Base-by-base conservation (phyloP, 2,113 vertebrate genomes). In the Petrocephalus microphthalmus region DNA sequence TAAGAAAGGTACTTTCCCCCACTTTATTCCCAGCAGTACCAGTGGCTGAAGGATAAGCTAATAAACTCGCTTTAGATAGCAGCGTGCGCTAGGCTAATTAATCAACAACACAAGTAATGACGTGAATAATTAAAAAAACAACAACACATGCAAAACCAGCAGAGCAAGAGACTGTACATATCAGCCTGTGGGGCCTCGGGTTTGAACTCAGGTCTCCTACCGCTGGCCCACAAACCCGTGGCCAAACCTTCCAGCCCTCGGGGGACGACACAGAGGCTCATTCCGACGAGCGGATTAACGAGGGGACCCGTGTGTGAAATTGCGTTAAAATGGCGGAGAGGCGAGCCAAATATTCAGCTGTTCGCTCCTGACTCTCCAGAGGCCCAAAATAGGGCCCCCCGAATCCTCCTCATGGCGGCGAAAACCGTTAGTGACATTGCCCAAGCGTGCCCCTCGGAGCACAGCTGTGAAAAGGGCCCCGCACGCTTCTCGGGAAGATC, bases 401-500 rank as follows among this genome's bases (percentile, higher is more conserved):
- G 57, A 60, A 53, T 22, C 33, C 52, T 52, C 53, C 37, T 22
- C 56, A 64, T 25, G 13, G 81, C 93, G 95, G 95, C 8, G 4
- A 49, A 86, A 64, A 25, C 56, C 56, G 45, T 86, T 94, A 93
- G 95, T 94, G 94, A 94, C 92, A 94, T 90, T 93, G 93, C 91
- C 94, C 93, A 47, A 22, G 91, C 91, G 92, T 94, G 93, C 93
- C 93, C 93, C 93, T 92, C 92, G 94, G 95, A 94, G 94, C 94
- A 93, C 93, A 94, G 93, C 93, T 92, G 93, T 94, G 93, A 94
- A 95, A 95, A 53, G 20, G 94, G 92, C 25, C 1, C 93, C 91
- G 93, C 92, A 91, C 92, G 87, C 92, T 93, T 22, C 84, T n/a
- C 13, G 37, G 49, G 19, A 29, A 33, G 83, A 53, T 17, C n/a